Evolutionary conservation across 53 echinoderm and acorn worm species (phyloP), one percentile per base, ranked within the genome.

Genomic region (Arbacia lixula): DNA sequence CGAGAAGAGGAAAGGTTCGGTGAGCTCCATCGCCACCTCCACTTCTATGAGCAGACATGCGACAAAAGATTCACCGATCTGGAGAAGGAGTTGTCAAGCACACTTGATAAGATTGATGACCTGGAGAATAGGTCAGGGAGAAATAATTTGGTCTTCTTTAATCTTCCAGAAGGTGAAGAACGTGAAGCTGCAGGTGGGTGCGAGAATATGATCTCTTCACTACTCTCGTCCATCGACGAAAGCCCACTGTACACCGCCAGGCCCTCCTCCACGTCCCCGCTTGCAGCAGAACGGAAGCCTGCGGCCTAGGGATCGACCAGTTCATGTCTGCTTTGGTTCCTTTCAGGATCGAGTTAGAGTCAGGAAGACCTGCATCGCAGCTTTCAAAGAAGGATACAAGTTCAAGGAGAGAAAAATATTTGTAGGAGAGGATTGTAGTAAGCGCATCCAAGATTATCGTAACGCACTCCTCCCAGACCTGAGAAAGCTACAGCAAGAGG

Each of bases 221-320:
- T 67, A 14, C 67, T 66, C 5, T 60, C 60, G 21, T 60, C 60
- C 60, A 36, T 33, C 22, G 36, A 66, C 17, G 66, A 14, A 36
- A 36, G 66, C 66, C 37, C 66, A 66, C 36, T 36, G 66, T 22
- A 36, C 37, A 3, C 60, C 60, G 22, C 3, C 60, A 25, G 60
- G 60, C 2, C 60, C 6, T 24, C 60, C 60, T 24, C 60, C 60
- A 60, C n/a, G n/a, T n/a, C 27, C 60, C 60, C 60, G 60, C 10
- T 3, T 60, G 60, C 60, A 60, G 60, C 60, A 60, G 60, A 60
- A 60, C 9, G 60, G 60, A 22, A 60, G 29, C 60, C 60, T 24
- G 60, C 66, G 37, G 1, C 66, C 66, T 21, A 66, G 36, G 66
- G 36, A 33, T 36, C 66, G 66, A 14, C 66, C 66, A 66, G 36